phyloP scores from a whole-genome alignment of 2,888 invertebrate species.

The Lutraria lutraria region DNA sequence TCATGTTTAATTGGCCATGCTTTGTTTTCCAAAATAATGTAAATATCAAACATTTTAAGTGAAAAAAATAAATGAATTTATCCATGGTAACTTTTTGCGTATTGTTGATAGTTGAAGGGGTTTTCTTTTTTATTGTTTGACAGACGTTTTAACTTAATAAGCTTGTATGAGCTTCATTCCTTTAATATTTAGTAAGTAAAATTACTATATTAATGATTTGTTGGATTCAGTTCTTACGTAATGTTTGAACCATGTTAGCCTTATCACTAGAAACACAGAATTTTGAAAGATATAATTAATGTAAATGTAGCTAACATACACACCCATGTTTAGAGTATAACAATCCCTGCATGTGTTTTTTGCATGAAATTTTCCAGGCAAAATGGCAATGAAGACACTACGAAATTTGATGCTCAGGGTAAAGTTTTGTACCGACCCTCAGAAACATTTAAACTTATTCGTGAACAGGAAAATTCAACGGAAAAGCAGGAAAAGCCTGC shows the following conservation, averaged over 20 bases:
- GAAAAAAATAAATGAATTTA: background rate
- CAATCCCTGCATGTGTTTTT: slow-evolving; percentile 52
- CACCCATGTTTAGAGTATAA: slow-evolving; percentile 41
- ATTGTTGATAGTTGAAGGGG: no score
- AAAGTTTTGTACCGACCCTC: slow-evolving; percentile 79
- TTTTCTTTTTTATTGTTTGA: no score
- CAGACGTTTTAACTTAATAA: no score
- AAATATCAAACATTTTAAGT: background rate
- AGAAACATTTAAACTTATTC: slow-evolving; percentile 82
- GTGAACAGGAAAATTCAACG: slow-evolving; percentile 76
- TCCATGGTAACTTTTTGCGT: no score
- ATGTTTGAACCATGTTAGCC: no score
- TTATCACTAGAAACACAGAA: background rate
- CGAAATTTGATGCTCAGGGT: slow-evolving; percentile 71
- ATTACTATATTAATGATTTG: no score
- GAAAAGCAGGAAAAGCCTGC: slow-evolving; percentile 71
- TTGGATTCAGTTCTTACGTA: no score
- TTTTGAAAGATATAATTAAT: background rate
- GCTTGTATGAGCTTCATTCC: no score
- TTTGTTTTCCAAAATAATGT: background rate
- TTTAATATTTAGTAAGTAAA: no score
- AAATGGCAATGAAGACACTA: slow-evolving; percentile 42
- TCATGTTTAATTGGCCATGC: background rate
- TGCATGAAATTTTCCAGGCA: slow-evolving; percentile 62
- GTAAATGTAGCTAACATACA: slow-evolving; percentile 25